Evolutionary conservation across 2,888 invertebrate species (phyloP), one percentile per base, ranked within the genome.

Genomic region (Pogonocherus hispidulus): DNA sequence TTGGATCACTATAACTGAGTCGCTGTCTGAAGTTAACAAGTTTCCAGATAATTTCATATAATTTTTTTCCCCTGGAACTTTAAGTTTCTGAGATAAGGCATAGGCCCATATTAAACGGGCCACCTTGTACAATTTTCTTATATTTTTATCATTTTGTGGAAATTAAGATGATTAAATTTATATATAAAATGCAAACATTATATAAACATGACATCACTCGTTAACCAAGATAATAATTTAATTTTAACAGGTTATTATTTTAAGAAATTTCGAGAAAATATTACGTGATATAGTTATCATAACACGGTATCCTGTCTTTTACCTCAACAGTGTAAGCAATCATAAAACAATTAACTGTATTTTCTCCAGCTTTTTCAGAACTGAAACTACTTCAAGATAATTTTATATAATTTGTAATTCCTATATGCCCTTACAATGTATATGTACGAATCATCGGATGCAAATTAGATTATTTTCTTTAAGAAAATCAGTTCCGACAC

Each of bases 231-330:
- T n/a, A n/a, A 27, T 27, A 8, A 27, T 8, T 52, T 52, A 52
- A 32, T 6, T 52, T 52, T 52, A 52, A 27, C 27, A 16, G 11
- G 16, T 52, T 32, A 32, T n/a, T n/a, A n/a, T n/a, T n/a, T n/a
- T n/a, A n/a, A n/a, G 52, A 3, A 52, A 27, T 52, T 23, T 27
- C 16, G 27, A 27, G 3, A 52, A 52, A 6, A 14, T 16, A n/a
- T 27, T 18, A 23, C 16, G 18, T 51, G 51, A 1, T 32, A 1
- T 14, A 44, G 18, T 32, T 52, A 52, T 27, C 14, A 18, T 16
- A 52, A 8, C 14, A 52, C 4, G 32, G 14, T 32, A 32, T 27
- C 23, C 51, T 51, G 51, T 16, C 9, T 14, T n/a, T 52, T 32
- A 52, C 27, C 52, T 52, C 32, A 9, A 46, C 0, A 32, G 9